phyloP scores from a whole-genome alignment of 2,113 vertebrate genomes.

The Dendrocopos noguchii region DNA sequence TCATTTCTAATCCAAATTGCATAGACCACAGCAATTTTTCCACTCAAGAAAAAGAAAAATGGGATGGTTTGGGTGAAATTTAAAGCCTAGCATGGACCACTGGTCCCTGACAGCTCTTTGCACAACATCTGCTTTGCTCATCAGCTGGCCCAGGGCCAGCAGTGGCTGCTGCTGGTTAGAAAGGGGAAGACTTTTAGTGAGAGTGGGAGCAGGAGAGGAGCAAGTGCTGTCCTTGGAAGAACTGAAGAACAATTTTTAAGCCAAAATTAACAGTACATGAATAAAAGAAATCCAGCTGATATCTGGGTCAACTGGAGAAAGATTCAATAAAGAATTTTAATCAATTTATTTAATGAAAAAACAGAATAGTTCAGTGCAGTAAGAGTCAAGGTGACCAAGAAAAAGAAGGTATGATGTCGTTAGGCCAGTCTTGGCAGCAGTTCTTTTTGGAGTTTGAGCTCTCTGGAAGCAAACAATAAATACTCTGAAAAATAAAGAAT shows the following conservation, averaged over 20 bases:
- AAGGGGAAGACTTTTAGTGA: not conserved
- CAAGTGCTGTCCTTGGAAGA: not conserved
- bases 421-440: not conserved
- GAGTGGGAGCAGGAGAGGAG: not conserved
- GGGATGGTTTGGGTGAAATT: not conserved
- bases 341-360: not conserved
- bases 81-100: not conserved
- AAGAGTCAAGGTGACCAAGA: not conserved
- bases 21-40: not conserved
- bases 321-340: not conserved
- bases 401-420: not conserved
- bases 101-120: not conserved
- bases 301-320: not conserved
- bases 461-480: not conserved
- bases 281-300: not conserved
- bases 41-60: not conserved
- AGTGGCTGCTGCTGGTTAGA: not conserved
- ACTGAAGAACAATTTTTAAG: not conserved
- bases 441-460: not conserved
- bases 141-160: not conserved
- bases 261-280: not conserved
- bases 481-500: not conserved
- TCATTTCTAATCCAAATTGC: not conserved
- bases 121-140: not conserved
- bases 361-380: not conserved